phyloP scores from a whole-genome alignment of 2,888 invertebrate genomes.

The Andrena praecox region DNA sequence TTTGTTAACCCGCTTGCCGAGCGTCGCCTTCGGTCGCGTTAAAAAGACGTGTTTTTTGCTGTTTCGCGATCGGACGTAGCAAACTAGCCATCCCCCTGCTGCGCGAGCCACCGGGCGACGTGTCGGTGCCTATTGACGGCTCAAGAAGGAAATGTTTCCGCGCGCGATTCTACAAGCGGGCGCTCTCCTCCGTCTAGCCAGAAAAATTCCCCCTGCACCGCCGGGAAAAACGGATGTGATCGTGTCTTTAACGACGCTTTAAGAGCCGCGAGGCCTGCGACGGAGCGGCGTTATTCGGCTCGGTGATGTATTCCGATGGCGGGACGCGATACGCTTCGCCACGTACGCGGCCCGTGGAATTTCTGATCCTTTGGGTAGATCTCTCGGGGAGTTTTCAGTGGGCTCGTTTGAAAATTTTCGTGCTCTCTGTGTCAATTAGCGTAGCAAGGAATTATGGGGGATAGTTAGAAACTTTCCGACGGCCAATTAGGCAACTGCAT shows the following conservation, averaged over 20 bases:
- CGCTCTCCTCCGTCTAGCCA: constrained; percentile 1
- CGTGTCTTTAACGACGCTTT: constrained; percentile 62
- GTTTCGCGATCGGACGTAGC: constrained; percentile 60
- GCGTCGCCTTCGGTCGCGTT: constrained; percentile 70
- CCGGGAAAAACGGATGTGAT: constrained; percentile 53
- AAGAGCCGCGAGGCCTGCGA: constrained; percentile 44
- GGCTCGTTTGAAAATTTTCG: background rate
- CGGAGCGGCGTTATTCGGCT: constrained; percentile 45
- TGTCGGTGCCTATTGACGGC: constrained; percentile 72
- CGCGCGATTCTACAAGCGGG: constrained; percentile 51
- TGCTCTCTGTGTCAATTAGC: background rate
- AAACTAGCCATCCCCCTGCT: constrained; percentile 63
- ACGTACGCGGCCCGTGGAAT: constrained; percentile 17
- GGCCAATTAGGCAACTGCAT: too few species aligned
- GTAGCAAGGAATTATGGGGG: too few species aligned
- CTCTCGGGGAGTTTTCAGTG: background rate
- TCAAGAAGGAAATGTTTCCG: constrained; percentile 69
- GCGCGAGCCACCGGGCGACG: constrained; percentile 54
- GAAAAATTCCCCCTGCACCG: constrained; percentile 47
- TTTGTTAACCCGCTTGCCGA: constrained; percentile 65
- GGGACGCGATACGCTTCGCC: constrained; percentile 36
- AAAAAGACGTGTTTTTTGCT: constrained; percentile 75
- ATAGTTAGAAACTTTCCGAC: too few species aligned
- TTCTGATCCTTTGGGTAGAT: constrained; percentile 32
- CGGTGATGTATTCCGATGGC: constrained; percentile 51